A percentile compares a stretch with the other conserved stretches of the same genome.
phyloP scores from a whole-genome alignment of 2,888 invertebrate species.

The Philaethria dido region DNA sequence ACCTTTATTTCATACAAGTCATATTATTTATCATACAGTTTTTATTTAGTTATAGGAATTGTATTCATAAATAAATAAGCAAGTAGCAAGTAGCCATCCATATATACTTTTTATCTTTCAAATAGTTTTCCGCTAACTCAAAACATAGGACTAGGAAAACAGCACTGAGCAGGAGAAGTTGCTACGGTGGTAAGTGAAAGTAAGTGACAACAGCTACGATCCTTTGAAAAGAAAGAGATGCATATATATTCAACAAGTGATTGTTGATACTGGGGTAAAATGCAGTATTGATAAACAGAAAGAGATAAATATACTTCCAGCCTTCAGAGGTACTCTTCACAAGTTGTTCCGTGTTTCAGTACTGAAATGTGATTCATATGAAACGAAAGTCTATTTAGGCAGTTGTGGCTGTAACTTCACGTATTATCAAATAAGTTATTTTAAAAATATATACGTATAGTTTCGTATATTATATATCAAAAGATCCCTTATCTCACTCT shows the following conservation, averaged over 20 bases:
- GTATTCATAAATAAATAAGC: too few relatives aligned
- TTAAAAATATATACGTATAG: too few relatives aligned
- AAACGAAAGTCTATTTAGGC: background rate
- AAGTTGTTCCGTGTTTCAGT: background rate
- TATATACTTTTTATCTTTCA: too few relatives aligned
- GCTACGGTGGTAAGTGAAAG: background rate
- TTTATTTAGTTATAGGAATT: too few relatives aligned
- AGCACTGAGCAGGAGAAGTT: background rate
- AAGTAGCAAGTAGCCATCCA: too few relatives aligned
- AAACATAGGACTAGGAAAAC: conserved; percentile 30
- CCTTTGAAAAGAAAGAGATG: background rate
- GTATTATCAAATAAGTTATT: too few relatives aligned
- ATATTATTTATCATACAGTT: too few relatives aligned
- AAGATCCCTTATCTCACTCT: too few relatives aligned
- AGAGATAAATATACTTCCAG: background rate
- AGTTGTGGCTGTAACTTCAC: too few relatives aligned
- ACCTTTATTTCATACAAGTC: too few relatives aligned
- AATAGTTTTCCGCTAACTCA: conserved; percentile 13
- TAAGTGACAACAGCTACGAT: background rate
- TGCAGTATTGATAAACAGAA: background rate
- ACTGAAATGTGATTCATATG: conserved; percentile 2
- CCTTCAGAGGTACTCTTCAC: too few relatives aligned
- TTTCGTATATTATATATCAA: too few relatives aligned
- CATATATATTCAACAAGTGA: conserved; percentile 2
- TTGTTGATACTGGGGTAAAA: background rate